Evolutionary conservation across 2,888 invertebrate species (phyloP).

Genomic region (Drosophila meridionalis): DNA sequence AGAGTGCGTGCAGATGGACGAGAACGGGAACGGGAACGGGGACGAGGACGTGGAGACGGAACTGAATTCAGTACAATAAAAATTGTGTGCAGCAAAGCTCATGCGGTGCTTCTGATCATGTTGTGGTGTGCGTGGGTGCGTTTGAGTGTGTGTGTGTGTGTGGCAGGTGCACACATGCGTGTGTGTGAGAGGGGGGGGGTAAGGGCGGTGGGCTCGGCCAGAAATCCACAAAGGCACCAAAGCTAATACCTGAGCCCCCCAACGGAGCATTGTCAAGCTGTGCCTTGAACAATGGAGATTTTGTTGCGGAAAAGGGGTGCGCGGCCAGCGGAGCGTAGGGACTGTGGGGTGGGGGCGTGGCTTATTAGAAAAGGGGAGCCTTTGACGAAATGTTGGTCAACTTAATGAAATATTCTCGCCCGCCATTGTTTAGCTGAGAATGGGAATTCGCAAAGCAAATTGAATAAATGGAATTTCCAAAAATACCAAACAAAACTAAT

Average conservation of each 20-base stretch:
- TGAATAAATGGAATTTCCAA: not conserved
- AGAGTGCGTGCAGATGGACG: not conserved
- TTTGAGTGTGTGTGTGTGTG: not conserved
- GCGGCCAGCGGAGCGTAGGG: not conserved
- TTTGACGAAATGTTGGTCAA: not conserved
- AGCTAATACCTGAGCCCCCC: constrained; percentile 4
- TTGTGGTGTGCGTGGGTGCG: not conserved
- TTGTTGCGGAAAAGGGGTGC: not conserved
- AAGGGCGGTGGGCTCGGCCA: too few species aligned
- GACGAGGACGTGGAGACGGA: constrained; percentile 1
- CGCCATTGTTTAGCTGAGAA: not conserved
- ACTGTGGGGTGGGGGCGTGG: too few species aligned
- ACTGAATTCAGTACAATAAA: constrained; percentile 7
- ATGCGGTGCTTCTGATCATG: constrained; percentile 1
- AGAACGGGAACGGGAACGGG: too few species aligned
- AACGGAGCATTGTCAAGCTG: constrained; percentile 9
- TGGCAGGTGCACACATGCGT: not conserved
- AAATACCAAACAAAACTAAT: too few species aligned
- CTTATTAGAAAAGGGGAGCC: not conserved
- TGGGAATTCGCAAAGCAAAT: not conserved
- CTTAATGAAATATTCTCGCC: not conserved
- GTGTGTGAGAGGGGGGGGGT: not conserved
- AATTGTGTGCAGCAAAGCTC: not conserved
- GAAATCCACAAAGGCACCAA: constrained; percentile 6
- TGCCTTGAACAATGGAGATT: not conserved